Percentiles rank a stretch among this genome's conserved stretches.
These are phyloP conservation scores for Drosophila fungiperda DNA, from an alignment of 2,888 invertebrate genomes.

Conservation along the genomic window DNA sequence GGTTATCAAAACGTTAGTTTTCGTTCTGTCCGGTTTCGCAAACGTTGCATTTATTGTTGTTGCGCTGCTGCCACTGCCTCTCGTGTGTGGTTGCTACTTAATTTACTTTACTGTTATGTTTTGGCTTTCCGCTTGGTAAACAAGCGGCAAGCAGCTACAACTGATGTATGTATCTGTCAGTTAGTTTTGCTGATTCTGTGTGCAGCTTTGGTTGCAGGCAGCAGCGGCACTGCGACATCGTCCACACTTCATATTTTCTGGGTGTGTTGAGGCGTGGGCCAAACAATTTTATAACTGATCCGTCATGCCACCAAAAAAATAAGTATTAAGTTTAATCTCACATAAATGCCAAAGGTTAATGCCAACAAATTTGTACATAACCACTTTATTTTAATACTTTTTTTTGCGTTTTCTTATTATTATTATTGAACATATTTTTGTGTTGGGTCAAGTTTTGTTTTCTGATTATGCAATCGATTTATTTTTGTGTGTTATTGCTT, in stretches of 20 bases:
- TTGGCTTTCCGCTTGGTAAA: slow-evolving; percentile 74
- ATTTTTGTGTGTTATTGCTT: not conserved
- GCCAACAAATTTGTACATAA: slow-evolving; percentile 61
- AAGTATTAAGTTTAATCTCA: slow-evolving; percentile 28
- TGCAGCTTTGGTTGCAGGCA: slow-evolving; percentile 30
- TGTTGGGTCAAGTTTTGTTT: slow-evolving; percentile 52
- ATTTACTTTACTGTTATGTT: slow-evolving; percentile 78
- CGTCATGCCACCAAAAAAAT: slow-evolving; percentile 39
- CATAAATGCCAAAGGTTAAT: slow-evolving; percentile 73
- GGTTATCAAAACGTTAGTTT: slow-evolving; percentile 16
- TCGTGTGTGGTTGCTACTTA: slow-evolving; percentile 70
- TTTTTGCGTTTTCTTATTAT: slow-evolving; percentile 35
- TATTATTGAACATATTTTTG: slow-evolving; percentile 39
- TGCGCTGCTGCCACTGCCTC: slow-evolving; percentile 31
- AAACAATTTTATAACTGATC: slow-evolving; percentile 54
- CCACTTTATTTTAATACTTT: slow-evolving; percentile 29
- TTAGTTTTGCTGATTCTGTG: slow-evolving; percentile 62
- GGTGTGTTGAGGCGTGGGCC: slow-evolving; percentile 69
- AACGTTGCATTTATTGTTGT: slow-evolving; percentile 55
- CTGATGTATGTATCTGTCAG: slow-evolving; percentile 66
- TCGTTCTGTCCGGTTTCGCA: slow-evolving; percentile 58
- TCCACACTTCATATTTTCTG: slow-evolving; percentile 67
- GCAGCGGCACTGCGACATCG: slow-evolving; percentile 29
- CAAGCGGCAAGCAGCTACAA: slow-evolving; percentile 47
- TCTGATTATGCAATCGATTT: slow-evolving; percentile 51